Evolutionary conservation across 2,888 invertebrate genomes (phyloP), one percentile per base, ranked within the genome.

Genomic region (Escarpia spicata): DNA sequence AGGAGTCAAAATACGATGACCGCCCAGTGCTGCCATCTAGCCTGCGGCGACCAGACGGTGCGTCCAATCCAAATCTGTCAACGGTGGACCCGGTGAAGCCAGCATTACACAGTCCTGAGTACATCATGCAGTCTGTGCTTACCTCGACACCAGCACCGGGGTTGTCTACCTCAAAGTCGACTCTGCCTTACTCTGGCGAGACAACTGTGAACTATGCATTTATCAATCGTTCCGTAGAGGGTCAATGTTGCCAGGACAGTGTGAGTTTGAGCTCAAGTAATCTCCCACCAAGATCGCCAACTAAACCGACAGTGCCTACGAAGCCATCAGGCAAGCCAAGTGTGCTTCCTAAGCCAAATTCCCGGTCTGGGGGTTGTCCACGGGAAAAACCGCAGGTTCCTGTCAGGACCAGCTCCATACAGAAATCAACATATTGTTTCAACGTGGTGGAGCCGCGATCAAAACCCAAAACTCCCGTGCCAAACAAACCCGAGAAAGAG

Each of bases 31-130:
- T 93, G 43, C 94, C 93, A 45, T 92, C 98, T 75, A 98, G 98
- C 93, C 96, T 98, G 92, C 97, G 98, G 94, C 98, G 98, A 97
- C 98, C 98, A 8, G 99, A 99, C 95, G 98, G 98, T 91, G 98
- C 99, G 92, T 99, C 98, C 44, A 98, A 99, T 97, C 98, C 98
- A 37, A 98, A 98, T 97, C 97, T 99, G 95, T 97, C 97, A 93
- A 98, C 98, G 3, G 90, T 26, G 6, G 92, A 92, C 26, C 89
- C 75, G 1, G 60, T 89, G 43, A 75, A 75, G 43, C 75, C 92
- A 37, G 12, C 31, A 3, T 12, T n/a, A 26, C 75, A 75, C n/a
- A n/a, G 75, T 75, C 75, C 75, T 3, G 75, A 75, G 75, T 75
- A 75, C 75, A 75, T 75, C 75, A 15, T 75, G 6, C 75, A 75